A percentile compares a stretch with the other conserved stretches of the same genome.
These are phyloP conservation scores for Formica aserva DNA, from an alignment of 2,888 invertebrate species.

Conservation along the genomic window DNA sequence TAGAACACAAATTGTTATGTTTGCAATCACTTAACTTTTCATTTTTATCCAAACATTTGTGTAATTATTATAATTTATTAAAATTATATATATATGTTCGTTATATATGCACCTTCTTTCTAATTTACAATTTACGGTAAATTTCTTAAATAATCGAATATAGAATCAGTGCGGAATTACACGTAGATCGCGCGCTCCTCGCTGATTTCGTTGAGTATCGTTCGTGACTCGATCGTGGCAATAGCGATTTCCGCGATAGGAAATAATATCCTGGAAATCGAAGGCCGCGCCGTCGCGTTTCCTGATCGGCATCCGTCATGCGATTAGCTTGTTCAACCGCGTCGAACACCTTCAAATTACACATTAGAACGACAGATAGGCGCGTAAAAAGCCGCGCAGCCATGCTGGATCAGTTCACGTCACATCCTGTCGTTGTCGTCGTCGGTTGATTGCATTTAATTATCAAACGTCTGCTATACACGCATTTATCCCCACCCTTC, in stretches of 20 bases:
- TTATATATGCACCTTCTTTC: neutral
- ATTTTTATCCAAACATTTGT: no score
- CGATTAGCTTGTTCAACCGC: constrained; percentile 45
- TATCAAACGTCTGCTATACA: constrained; percentile 62
- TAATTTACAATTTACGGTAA: neutral
- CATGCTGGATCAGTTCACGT: constrained; percentile 42
- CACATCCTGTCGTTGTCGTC: constrained; percentile 35
- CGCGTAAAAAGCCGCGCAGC: constrained; percentile 43
- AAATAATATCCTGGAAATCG: constrained; percentile 48
- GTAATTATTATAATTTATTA: no score
- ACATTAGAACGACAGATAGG: constrained; percentile 22
- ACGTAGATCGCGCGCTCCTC: neutral
- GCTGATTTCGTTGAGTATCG: constrained; percentile 2
- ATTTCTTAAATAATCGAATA: neutral
- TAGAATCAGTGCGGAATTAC: neutral
- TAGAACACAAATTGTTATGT: no score
- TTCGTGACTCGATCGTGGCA: constrained; percentile 32
- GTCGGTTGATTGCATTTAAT: constrained; percentile 57
- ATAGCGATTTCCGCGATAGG: constrained; percentile 27
- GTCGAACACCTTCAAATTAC: constrained; percentile 42
- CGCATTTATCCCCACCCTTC: constrained; percentile 38
- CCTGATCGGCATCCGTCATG: constrained; percentile 41
- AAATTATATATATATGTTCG: no score
- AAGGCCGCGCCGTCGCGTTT: constrained; percentile 40
- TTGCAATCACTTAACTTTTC: no score